These are phyloP conservation scores for Drosophila borborema DNA, from an alignment of 2,888 invertebrate species.

Conservation along the genomic window DNA sequence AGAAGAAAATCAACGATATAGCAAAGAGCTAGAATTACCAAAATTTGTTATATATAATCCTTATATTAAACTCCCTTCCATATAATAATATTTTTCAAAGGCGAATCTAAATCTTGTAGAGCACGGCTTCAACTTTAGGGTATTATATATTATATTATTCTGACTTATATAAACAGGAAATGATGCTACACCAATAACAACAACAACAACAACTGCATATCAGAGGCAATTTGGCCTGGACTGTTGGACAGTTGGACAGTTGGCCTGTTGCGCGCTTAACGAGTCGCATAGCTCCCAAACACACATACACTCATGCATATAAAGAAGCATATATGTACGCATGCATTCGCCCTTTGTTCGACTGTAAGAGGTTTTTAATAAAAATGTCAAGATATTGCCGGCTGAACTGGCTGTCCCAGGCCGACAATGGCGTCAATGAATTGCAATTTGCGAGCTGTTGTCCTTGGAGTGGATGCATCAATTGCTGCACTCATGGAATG, in stretches of 20 bases:
- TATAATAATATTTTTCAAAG: no score
- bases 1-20: background rate
- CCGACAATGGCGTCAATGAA: constrained; percentile 57
- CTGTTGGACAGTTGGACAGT: constrained; percentile 25
- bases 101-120: background rate
- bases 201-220: constrained; percentile 25
- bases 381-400: constrained; percentile 65
- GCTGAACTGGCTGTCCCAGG: background rate
- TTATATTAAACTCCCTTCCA: rapidly evolving
- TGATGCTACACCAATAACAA: constrained; percentile 38
- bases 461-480: constrained; percentile 46
- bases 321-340: background rate
- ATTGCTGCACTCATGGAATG: constrained; percentile 38
- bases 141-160: no score
- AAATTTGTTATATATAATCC: background rate
- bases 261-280: constrained; percentile 56
- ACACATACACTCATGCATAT: background rate
- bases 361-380: constrained; percentile 63
- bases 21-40: background rate
- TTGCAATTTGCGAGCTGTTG: constrained; percentile 49
- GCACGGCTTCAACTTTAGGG: background rate
- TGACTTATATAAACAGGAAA: constrained; percentile 64
- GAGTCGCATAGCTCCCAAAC: constrained; percentile 69
- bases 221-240: constrained; percentile 32
- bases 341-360: constrained; percentile 63